These are phyloP conservation scores for Ascidia mentula DNA, from an alignment of 23 tunicate genomes.

Conservation along the genomic window DNA sequence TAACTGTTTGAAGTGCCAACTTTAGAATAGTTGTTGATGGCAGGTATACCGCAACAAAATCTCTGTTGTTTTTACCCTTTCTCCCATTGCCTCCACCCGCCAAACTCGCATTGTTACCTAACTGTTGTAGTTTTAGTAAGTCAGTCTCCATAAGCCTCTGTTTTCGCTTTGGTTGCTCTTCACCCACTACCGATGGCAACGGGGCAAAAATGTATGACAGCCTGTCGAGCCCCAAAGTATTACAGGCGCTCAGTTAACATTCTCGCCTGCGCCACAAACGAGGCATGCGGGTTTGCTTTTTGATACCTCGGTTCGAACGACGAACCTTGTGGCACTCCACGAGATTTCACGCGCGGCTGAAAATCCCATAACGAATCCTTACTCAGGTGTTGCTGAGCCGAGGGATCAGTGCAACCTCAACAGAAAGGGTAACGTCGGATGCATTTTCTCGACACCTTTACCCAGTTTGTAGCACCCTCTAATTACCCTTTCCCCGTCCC, in stretches of 20 bases:
- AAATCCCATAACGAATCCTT: constrained; percentile 5
- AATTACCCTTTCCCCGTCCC: not conserved
- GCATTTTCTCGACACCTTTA: not conserved
- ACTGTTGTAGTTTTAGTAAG: not conserved
- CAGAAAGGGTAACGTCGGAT: constrained; percentile 10
- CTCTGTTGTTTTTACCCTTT: too few relatives aligned
- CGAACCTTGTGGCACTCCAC: not conserved
- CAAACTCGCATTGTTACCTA: too few relatives aligned
- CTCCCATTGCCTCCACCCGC: too few relatives aligned
- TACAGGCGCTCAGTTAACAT: too few relatives aligned
- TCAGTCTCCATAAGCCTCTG: not conserved
- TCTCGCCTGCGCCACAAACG: not conserved
- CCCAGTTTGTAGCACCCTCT: not conserved
- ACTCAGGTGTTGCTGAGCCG: not conserved
- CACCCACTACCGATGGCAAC: too few relatives aligned
- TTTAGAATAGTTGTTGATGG: too few relatives aligned
- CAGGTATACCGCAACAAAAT: too few relatives aligned
- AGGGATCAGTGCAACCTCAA: not conserved
- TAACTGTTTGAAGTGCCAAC: too few relatives aligned
- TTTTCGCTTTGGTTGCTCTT: not conserved
- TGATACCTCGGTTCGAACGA: not conserved
- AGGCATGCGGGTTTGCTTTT: not conserved
- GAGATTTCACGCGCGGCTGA: not conserved
- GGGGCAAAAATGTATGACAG: too few relatives aligned
- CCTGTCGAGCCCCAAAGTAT: too few relatives aligned